phyloP scores from a whole-genome alignment of 2,888 invertebrate genomes.

The Hartigia nigra region DNA sequence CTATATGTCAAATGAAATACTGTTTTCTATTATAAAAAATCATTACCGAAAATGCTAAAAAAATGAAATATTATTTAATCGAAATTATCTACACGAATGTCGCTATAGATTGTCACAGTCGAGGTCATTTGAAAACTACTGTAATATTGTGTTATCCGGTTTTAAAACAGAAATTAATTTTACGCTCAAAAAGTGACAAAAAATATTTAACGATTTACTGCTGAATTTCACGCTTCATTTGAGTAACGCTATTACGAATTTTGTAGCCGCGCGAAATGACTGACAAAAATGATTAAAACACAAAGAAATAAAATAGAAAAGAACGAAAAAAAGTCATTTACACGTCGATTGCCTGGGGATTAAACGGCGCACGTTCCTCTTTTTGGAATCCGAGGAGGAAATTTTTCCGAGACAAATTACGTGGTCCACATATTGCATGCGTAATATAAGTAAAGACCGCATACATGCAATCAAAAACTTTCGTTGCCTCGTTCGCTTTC shows the following conservation, averaged over 20 bases:
- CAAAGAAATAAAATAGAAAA: constrained; percentile 12
- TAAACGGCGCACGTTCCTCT: not conserved
- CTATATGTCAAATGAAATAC: not conserved
- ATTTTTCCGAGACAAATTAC: not conserved
- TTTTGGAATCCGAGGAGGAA: not conserved
- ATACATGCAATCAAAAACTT: not conserved
- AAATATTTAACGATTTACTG: constrained; percentile 19
- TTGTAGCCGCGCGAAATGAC: not conserved
- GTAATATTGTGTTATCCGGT: not conserved
- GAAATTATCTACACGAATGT: not conserved
- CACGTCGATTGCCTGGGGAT: not conserved
- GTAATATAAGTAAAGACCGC: not conserved
- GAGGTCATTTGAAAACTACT: not conserved
- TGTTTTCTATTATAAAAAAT: not conserved
- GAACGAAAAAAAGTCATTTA: constrained; percentile 10
- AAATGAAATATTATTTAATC: not conserved
- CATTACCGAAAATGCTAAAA: not conserved
- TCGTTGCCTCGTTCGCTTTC: not conserved
- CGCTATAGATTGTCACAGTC: not conserved
- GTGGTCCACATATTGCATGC: not conserved
- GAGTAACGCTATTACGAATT: not conserved
- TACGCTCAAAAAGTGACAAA: not conserved
- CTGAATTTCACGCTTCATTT: constrained; percentile 48
- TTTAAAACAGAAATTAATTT: not conserved
- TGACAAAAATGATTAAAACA: constrained; percentile 16